Evolutionary conservation across 2,888 invertebrate species (phyloP).

Genomic region (Onchidella celtica): DNA sequence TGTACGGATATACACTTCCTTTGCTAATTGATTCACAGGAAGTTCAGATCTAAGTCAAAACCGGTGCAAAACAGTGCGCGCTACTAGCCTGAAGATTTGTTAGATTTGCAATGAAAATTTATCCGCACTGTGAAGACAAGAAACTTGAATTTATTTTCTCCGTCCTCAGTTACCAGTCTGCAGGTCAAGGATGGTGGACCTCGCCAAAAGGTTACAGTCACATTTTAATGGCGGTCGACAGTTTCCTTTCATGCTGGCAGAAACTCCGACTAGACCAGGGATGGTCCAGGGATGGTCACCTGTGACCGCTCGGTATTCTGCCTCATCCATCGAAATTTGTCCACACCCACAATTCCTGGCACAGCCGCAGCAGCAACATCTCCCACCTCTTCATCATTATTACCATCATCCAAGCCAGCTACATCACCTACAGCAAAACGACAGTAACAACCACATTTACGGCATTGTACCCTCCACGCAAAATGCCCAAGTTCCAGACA

Average conservation of each 20-base stretch:
- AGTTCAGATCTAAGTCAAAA: too few species aligned
- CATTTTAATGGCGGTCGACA: too few species aligned
- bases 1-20: too few species aligned
- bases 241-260: neutral
- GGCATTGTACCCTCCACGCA: neutral
- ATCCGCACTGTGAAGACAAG: too few species aligned
- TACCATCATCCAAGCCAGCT: constrained; percentile 5
- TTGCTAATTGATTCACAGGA: too few species aligned
- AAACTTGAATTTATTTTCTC: too few species aligned
- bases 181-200: constrained; percentile 6
- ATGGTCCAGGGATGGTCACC: neutral
- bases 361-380: neutral
- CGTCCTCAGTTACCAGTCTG: too few species aligned
- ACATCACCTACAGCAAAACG: neutral
- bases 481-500: neutral
- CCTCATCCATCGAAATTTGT: neutral
- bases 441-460: neutral
- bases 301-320: neutral
- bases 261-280: neutral
- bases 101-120: too few species aligned
- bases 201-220: neutral
- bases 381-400: neutral
- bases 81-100: too few species aligned
- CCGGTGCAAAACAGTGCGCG: too few species aligned
- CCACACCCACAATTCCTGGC: constrained; percentile 5